phyloP scores from a whole-genome alignment of 2,888 invertebrate species.

The Bedellia somnulentella region DNA sequence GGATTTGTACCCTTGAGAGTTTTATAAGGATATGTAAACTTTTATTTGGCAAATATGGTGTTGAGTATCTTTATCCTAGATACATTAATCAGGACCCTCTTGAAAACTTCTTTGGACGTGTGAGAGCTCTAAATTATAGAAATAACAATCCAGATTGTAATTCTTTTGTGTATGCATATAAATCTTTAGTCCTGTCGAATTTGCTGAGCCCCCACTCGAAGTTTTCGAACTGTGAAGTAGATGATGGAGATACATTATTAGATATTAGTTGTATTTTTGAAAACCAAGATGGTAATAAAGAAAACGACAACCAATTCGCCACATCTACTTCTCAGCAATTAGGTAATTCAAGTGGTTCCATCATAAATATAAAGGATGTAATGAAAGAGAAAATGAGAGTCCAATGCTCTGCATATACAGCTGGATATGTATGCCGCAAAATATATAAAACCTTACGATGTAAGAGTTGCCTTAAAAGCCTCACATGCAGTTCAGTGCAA shows the following conservation, averaged over 20 bases:
- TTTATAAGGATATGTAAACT: constrained; percentile 10
- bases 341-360: neutral
- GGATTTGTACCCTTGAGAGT: constrained; percentile 12
- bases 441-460: neutral
- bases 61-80: constrained; percentile 12
- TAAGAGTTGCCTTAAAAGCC: neutral
- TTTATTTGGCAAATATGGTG: constrained; percentile 9
- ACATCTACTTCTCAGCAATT: too few species aligned
- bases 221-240: constrained; percentile 2
- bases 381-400: neutral
- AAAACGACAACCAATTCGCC: neutral
- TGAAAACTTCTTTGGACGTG: constrained; percentile 13
- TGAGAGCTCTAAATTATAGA: constrained; percentile 12
- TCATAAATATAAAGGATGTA: neutral
- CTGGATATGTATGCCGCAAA: neutral
- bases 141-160: constrained; percentile 13
- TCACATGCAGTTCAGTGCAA: neutral
- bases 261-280: neutral
- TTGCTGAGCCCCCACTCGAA: constrained; percentile 9
- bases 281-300: neutral
- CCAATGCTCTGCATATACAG: neutral
- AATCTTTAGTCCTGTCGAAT: constrained; percentile 11
- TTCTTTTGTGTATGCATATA: constrained; percentile 11
- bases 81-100: constrained; percentile 13
- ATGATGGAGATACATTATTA: constrained; percentile 1